Evolutionary conservation across 2,888 invertebrate species (phyloP), one percentile per base, ranked within the genome.

Genomic region (Danaus chrysippus): DNA sequence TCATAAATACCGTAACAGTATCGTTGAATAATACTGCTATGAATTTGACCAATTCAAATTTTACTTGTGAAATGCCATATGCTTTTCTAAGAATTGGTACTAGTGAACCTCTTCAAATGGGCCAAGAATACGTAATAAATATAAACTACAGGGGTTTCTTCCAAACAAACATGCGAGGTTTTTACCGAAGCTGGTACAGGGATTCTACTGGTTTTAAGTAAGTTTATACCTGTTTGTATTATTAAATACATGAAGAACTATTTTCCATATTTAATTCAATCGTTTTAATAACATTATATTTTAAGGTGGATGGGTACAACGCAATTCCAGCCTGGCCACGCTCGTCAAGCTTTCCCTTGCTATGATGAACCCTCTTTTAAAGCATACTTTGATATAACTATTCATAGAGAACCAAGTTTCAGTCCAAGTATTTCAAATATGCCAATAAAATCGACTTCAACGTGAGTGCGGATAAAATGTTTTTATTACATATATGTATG

Each of bases 311-410:
- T 96, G 82, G 94, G 92, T 1, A 93, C 94, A 8, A 96, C 96
- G 0, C 96, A 96, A 74, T 96, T 96, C 76, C 95, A 96, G 66
- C 93, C 96, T 0, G 94, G 94, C 0, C 94, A 95, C 73, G 96
- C 96, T 0, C 92, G 96, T 49, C 92, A 94, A 73, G 96, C 96
- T 0, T 97, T 97, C 77, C 97, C 97, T 8, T 97, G 97, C 79
- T 96, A 96, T 75, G 97, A 97, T 74, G 96, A 97, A 70, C 97
- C 97, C 1, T 91, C 92, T 13, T 95, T 95, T 76, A 96, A 97
- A 78, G 95, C 97, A 0, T 93, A 86, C 6, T 97, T 96, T 69
- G 92, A 92, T 9, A 92, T 97, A 23, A 93, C 92, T 59, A 92
- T 97, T 57, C 90, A 91, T 6, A 92, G 94, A 70, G 91, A 92